Evolutionary conservation across 2,113 vertebrate genomes (phyloP).

Genomic region (Bubo bubo): DNA sequence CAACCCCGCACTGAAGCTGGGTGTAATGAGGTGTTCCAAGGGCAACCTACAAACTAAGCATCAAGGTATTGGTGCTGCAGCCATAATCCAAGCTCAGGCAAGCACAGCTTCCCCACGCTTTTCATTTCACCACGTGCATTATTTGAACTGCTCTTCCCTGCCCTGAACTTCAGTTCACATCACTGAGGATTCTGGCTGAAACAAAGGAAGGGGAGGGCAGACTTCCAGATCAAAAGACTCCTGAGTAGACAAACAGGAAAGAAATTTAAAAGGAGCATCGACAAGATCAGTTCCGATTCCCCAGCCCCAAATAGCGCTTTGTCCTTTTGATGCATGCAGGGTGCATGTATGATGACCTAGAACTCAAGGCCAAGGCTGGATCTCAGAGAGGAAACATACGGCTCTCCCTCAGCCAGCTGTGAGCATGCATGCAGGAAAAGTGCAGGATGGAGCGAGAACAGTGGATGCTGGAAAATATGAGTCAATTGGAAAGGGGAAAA

Average conservation of each 20-base stretch:
- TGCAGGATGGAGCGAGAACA: constrained; percentile 2
- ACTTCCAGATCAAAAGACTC: constrained; percentile 30
- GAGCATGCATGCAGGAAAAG: not conserved
- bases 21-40: not conserved
- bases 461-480: not conserved
- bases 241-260: constrained; percentile 34
- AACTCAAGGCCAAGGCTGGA: constrained; percentile 37
- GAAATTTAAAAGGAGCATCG: not conserved
- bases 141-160: not conserved
- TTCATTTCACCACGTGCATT: not conserved
- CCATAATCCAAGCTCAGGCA: not conserved
- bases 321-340: not conserved
- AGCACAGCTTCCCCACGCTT: not conserved
- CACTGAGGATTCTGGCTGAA: constrained; percentile 50
- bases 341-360: not conserved
- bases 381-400: constrained; percentile 20
- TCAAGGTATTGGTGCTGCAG: not conserved
- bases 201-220: constrained; percentile 15
- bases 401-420: not conserved
- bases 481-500: not conserved
- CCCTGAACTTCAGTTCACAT: not conserved
- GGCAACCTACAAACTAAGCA: not conserved
- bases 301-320: not conserved
- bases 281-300: not conserved
- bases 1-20: not conserved